A percentile compares a stretch with the other conserved stretches of the same genome.
Conservation (phyloP, 2,797 vertebrate species). For the Columba guinea region DNA sequence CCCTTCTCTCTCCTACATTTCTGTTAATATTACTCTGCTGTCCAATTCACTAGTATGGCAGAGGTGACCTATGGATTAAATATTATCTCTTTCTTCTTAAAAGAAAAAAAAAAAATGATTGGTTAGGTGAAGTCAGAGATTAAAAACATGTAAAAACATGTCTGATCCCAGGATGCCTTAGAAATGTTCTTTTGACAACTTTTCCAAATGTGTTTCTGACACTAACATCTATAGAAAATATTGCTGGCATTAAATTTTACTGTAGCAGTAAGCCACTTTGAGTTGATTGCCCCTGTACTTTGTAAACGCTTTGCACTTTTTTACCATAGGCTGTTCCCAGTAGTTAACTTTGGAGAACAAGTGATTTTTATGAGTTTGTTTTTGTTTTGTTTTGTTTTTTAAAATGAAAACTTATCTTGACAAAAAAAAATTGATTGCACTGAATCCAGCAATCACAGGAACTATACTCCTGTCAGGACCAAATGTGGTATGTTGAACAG, state of each 20-base stretch:
- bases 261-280: neutral
- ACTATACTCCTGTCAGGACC: neutral
- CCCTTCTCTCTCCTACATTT: neutral
- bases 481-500: neutral
- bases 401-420: neutral
- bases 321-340: neutral
- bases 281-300: neutral
- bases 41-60: neutral
- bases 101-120: neutral
- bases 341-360: neutral
- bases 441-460: neutral
- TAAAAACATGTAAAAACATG: neutral
- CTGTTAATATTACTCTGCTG: neutral
- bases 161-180: neutral
- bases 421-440: neutral
- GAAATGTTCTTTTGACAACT: neutral
- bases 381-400: fast-evolving
- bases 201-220: neutral
- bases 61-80: neutral
- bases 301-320: fast-evolving
- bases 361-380: neutral
- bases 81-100: neutral
- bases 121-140: neutral
- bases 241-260: neutral
- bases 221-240: neutral